These are phyloP conservation scores for Tanytarsus gracilentus DNA, from an alignment of 2,888 invertebrate species.

Conservation along the genomic window DNA sequence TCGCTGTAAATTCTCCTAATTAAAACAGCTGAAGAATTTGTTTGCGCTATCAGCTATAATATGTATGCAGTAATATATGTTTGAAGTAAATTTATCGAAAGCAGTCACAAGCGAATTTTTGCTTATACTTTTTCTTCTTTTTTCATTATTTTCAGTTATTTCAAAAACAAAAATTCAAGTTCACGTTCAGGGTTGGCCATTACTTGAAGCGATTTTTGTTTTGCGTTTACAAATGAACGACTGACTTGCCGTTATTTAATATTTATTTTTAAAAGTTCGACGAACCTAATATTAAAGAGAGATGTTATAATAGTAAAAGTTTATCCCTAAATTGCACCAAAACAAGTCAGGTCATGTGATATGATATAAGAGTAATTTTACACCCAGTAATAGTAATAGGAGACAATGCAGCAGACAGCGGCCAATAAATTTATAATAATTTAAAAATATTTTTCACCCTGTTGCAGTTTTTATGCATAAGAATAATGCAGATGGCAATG, in stretches of 20 bases:
- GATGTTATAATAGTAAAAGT: too few relatives aligned
- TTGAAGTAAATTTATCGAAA: too few relatives aligned
- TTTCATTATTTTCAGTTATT: not conserved
- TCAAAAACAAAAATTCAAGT: slow-evolving; percentile 25
- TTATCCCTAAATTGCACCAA: too few relatives aligned
- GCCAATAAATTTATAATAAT: not conserved
- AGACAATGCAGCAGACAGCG: not conserved
- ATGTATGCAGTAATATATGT: too few relatives aligned
- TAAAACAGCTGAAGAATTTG: too few relatives aligned
- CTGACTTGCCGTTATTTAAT: slow-evolving; percentile 24
- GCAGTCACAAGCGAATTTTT: too few relatives aligned
- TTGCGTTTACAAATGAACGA: not conserved
- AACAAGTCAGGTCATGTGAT: too few relatives aligned
- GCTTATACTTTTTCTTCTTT: not conserved
- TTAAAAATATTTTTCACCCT: not conserved
- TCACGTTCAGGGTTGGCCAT: slow-evolving; percentile 26
- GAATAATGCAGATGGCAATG: slow-evolving; percentile 22
- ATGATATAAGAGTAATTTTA: too few relatives aligned
- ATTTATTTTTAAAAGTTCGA: slow-evolving; percentile 23
- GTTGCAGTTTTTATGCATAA: slow-evolving; percentile 7
- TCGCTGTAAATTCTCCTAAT: too few relatives aligned
- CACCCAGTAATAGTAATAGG: too few relatives aligned
- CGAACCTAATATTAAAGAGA: slow-evolving; percentile 6
- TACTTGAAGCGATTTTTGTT: slow-evolving; percentile 22
- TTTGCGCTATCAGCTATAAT: too few relatives aligned